Percentiles rank a stretch among this genome's conserved stretches.
phyloP scores from a whole-genome alignment of 1,140 invertebrate genomes.

The Scylla paramamosain region DNA sequence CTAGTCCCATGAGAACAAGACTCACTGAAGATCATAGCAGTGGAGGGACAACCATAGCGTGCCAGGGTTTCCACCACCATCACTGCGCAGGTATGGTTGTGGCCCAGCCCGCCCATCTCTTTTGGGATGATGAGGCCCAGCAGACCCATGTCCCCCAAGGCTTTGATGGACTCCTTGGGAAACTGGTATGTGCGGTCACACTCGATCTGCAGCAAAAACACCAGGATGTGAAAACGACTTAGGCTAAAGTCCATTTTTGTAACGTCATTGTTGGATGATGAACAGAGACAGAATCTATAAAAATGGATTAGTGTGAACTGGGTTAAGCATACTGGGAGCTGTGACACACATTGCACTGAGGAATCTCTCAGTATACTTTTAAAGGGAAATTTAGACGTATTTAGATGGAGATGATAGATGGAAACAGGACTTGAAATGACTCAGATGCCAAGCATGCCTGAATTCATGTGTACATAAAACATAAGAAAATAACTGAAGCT shows the following conservation, averaged over 20 bases:
- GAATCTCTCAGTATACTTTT: neutral
- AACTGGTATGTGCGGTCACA: slow-evolving; percentile 65
- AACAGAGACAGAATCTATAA: too few species aligned
- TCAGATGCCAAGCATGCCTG: too few species aligned
- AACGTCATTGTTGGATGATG: too few species aligned
- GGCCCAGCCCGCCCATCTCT: slow-evolving; percentile 65
- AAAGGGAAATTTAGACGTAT: neutral
- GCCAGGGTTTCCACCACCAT: slow-evolving; percentile 74
- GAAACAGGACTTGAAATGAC: too few species aligned
- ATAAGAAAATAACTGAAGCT: too few species aligned
- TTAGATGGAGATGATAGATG: neutral
- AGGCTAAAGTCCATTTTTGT: too few species aligned
- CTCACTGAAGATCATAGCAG: slow-evolving; percentile 75
- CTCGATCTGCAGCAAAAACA: slow-evolving; percentile 54
- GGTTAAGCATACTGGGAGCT: neutral
- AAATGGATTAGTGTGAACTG: too few species aligned
- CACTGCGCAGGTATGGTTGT: slow-evolving; percentile 58
- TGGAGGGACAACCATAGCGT: slow-evolving; percentile 72
- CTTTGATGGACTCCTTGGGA: slow-evolving; percentile 51
- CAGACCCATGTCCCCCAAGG: slow-evolving; percentile 67
- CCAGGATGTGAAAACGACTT: neutral
- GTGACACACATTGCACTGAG: neutral
- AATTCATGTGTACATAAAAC: too few species aligned
- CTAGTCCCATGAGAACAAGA: neutral
- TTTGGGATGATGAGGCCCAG: slow-evolving; percentile 74